Conservation (phyloP, 2,888 invertebrate species). For the Himalopsyche tibetana region DNA sequence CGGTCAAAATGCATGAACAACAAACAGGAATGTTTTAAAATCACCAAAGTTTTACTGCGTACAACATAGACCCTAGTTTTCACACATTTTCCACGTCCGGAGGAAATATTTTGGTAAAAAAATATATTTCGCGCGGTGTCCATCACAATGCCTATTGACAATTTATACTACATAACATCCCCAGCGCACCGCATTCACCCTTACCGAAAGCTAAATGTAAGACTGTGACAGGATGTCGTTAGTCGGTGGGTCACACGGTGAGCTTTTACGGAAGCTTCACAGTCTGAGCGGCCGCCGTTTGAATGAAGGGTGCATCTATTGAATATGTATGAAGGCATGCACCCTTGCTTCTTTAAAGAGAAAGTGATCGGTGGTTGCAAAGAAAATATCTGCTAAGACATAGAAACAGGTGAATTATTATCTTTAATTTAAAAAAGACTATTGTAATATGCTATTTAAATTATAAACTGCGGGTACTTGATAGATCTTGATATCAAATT, state of each 20-base stretch:
- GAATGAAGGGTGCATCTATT: slow-evolving; percentile 78
- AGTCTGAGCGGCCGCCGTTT: slow-evolving; percentile 65
- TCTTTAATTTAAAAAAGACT: background rate
- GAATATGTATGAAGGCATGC: slow-evolving; percentile 81
- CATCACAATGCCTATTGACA: slow-evolving; percentile 66
- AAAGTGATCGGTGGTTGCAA: slow-evolving; percentile 63
- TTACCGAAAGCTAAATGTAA: slow-evolving; percentile 57
- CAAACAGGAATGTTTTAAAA: background rate
- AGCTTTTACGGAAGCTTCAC: slow-evolving; percentile 65
- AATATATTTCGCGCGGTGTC: slow-evolving; percentile 57
- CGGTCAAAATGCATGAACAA: background rate
- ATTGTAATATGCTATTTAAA: background rate
- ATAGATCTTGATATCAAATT: too few species aligned
- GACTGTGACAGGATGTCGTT: slow-evolving; percentile 68
- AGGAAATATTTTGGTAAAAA: slow-evolving; percentile 33
- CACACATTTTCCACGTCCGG: slow-evolving; percentile 12
- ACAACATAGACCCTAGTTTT: slow-evolving; percentile 4
- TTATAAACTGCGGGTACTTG: too few species aligned
- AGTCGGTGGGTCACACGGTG: slow-evolving; percentile 67
- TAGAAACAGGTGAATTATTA: background rate
- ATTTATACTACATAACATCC: slow-evolving; percentile 64
- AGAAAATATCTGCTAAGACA: background rate
- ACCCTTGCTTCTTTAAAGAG: slow-evolving; percentile 65
- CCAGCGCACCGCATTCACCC: slow-evolving; percentile 50
- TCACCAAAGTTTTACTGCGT: background rate